phyloP scores from a whole-genome alignment of 2,888 invertebrate genomes.

The Rhingia campestris region DNA sequence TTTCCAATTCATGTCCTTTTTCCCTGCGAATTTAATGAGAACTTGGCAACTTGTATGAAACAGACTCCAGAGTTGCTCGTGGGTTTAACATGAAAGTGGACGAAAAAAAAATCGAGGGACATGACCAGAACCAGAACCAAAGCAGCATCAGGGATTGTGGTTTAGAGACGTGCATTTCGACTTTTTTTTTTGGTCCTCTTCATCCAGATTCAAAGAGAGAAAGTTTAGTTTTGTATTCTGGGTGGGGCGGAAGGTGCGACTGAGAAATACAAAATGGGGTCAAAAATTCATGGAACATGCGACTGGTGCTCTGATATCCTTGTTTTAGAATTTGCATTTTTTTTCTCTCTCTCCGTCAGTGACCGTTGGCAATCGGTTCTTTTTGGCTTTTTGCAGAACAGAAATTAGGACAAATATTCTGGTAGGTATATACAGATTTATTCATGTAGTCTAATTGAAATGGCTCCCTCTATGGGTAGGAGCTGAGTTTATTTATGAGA shows the following conservation, averaged over 20 bases:
- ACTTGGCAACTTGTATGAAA: constrained; percentile 23
- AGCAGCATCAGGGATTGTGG: constrained; percentile 39
- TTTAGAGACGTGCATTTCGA: constrained; percentile 27
- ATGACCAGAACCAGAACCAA: constrained; percentile 2
- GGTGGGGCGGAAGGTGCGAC: not conserved
- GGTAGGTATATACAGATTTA: constrained; percentile 24
- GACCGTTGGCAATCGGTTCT: constrained; percentile 26
- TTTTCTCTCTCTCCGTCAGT: not conserved
- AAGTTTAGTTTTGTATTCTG: constrained; percentile 10
- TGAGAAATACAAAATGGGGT: constrained; percentile 27
- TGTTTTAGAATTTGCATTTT: constrained; percentile 20
- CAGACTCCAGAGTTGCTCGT: constrained; percentile 6
- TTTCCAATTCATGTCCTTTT: constrained; percentile 39
- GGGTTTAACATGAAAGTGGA: not conserved
- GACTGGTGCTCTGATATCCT: constrained; percentile 58
- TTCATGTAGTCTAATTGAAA: constrained; percentile 52
- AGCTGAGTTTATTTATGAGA: too few relatives aligned
- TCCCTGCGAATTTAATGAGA: constrained; percentile 35
- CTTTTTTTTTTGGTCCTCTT: constrained; percentile 10
- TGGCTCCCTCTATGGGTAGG: not conserved
- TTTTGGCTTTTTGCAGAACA: constrained; percentile 8
- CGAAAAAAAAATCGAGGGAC: not conserved
- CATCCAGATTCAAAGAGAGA: constrained; percentile 21
- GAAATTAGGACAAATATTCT: constrained; percentile 51
- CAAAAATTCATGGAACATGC: constrained; percentile 61